Conservation (phyloP, 2,797 vertebrate genomes). For the Iguana delicatissima region DNA sequence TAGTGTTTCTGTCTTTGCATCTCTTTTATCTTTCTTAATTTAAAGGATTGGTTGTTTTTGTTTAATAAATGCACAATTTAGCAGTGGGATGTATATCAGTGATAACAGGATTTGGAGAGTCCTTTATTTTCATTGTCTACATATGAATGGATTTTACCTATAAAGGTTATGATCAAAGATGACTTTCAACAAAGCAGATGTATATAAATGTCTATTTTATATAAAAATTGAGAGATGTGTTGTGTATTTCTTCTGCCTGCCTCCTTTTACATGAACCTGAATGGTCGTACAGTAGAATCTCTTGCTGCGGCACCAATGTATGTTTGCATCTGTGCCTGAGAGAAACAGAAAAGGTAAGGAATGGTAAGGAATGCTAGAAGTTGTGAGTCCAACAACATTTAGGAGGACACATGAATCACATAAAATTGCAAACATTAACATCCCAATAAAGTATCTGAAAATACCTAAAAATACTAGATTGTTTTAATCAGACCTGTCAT, state of each 20-base stretch:
- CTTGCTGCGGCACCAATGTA: background rate
- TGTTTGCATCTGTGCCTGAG: background rate
- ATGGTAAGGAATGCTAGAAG: too few relatives aligned
- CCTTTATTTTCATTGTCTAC: constrained; percentile 69
- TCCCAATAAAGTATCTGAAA: background rate
- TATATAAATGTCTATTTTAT: constrained; percentile 83
- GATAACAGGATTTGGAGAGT: constrained; percentile 61
- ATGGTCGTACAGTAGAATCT: background rate
- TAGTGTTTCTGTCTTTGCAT: constrained; percentile 57
- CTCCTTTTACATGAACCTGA: background rate
- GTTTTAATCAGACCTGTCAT: background rate
- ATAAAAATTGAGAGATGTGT: constrained; percentile 73
- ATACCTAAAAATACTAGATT: background rate
- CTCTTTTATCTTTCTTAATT: constrained; percentile 41
- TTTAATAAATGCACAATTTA: constrained; percentile 58
- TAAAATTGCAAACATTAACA: background rate
- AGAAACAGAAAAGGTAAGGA: background rate
- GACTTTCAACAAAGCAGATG: constrained; percentile 74
- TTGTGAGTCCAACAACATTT: too few relatives aligned
- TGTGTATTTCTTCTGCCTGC: constrained; percentile 50
- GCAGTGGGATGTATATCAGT: constrained; percentile 64
- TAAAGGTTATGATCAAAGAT: constrained; percentile 57
- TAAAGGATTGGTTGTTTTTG: constrained; percentile 47
- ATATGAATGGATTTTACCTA: constrained; percentile 68
- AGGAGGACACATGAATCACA: background rate